A percentile compares a stretch with the other conserved stretches of the same genome.
Evolutionary conservation across 92 coral and sea anemone genomes (phyloP).

Genomic region (Epizoanthus rinbou): DNA sequence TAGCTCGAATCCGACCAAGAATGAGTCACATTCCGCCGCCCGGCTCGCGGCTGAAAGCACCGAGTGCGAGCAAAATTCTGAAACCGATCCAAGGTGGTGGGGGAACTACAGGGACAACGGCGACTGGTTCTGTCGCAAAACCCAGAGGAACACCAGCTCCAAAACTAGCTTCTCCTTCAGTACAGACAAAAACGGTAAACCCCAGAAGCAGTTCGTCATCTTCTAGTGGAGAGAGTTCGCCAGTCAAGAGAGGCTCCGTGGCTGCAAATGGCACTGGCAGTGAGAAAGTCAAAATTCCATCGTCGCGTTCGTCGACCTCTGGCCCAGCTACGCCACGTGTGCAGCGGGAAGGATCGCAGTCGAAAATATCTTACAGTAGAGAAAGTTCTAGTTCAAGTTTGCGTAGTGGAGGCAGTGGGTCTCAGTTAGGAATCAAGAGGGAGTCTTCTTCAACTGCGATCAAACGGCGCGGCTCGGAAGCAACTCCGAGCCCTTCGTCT

Average conservation of each 20-base stretch:
- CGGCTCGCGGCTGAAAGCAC: constrained; percentile 73
- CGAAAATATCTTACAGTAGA: constrained; percentile 70
- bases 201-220: constrained; percentile 59
- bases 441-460: constrained; percentile 51
- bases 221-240: constrained; percentile 52
- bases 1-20: constrained; percentile 29
- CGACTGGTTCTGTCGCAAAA: constrained; percentile 60
- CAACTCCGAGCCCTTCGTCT: constrained; percentile 28
- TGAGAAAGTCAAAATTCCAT: constrained; percentile 45
- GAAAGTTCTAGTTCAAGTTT: constrained; percentile 85
- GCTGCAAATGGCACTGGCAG: constrained; percentile 63
- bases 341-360: constrained; percentile 74
- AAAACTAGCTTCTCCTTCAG: constrained; percentile 53
- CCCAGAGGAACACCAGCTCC: constrained; percentile 72
- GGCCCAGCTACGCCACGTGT: constrained; percentile 57
- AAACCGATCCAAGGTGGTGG: constrained; percentile 91
- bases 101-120: constrained; percentile 53
- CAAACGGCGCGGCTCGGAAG: constrained; percentile 63
- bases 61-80: constrained; percentile 72
- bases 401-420: constrained; percentile 68
- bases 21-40: constrained; percentile 91
- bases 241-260: constrained; percentile 72
- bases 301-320: constrained; percentile 10
- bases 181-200: constrained; percentile 52
- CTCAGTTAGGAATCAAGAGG: constrained; percentile 45